These are phyloP conservation scores for Eupeodes luniger DNA, from an alignment of 2,888 invertebrate species.

Conservation along the genomic window DNA sequence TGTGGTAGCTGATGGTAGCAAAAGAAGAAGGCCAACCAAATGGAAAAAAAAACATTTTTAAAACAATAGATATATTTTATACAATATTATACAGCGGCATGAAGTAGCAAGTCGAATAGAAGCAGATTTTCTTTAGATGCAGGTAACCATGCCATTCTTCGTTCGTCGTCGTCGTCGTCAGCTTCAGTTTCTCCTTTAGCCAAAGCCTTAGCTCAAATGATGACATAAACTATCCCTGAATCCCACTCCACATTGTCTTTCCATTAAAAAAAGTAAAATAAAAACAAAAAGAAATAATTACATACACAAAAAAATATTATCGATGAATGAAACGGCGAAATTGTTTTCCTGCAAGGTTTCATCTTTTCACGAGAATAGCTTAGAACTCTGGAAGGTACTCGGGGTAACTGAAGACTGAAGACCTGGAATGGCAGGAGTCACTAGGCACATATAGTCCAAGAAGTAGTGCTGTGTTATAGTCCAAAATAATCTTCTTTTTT, in stretches of 20 bases:
- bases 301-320: constrained; percentile 49
- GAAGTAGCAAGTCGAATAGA: neutral
- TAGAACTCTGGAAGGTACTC: neutral
- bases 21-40: neutral
- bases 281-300: constrained; percentile 17
- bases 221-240: neutral
- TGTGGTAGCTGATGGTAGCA: constrained; percentile 10
- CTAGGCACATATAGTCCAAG: neutral
- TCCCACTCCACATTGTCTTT: neutral
- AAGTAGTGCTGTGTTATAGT: neutral
- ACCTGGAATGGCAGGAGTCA: neutral
- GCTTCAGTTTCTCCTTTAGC: neutral
- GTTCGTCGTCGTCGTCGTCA: neutral
- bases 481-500: too few species aligned
- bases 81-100: constrained; percentile 59
- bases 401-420: neutral
- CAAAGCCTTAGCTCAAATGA: neutral
- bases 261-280: neutral
- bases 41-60: neutral
- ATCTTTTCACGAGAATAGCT: neutral
- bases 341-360: constrained; percentile 10
- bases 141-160: constrained; percentile 30
- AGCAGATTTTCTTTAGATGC: neutral
- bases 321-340: constrained; percentile 57
- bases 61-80: constrained; percentile 70